These are phyloP conservation scores for Nephrotoma guestfalica DNA, from an alignment of 2,888 invertebrate species.

Conservation along the genomic window DNA sequence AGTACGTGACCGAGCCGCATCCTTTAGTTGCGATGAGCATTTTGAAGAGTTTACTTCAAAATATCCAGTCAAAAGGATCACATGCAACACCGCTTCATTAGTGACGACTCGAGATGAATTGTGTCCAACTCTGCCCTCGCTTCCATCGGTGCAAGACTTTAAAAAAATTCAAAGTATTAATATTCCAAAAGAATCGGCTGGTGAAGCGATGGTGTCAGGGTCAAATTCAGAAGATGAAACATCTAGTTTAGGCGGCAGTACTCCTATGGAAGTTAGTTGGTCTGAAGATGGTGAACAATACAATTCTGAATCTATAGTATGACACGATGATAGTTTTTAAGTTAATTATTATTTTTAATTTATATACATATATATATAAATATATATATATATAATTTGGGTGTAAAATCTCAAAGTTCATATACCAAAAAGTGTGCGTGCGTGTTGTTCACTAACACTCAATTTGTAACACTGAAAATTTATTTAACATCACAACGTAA, in stretches of 20 bases:
- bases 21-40: slow-evolving; percentile 16
- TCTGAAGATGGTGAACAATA: slow-evolving; percentile 29
- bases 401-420: background rate
- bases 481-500: background rate
- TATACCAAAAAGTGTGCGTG: background rate
- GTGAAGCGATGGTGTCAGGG: slow-evolving; percentile 52
- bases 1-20: slow-evolving; percentile 11
- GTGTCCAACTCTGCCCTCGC: slow-evolving; percentile 20
- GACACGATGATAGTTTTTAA: slow-evolving; percentile 32
- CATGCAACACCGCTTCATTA: slow-evolving; percentile 25
- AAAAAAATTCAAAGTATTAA: slow-evolving; percentile 24
- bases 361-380: background rate
- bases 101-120: slow-evolving; percentile 21
- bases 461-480: background rate
- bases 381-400: background rate
- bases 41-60: background rate
- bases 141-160: slow-evolving; percentile 23
- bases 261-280: slow-evolving; percentile 34
- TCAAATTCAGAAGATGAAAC: slow-evolving; percentile 42
- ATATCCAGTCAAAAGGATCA: slow-evolving; percentile 15
- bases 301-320: slow-evolving; percentile 23
- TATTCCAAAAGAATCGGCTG: slow-evolving; percentile 39
- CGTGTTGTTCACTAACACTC: background rate
- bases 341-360: slow-evolving; percentile 9
- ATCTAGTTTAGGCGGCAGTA: slow-evolving; percentile 27